Conservation (phyloP, 1,140 invertebrate species). For the Wasmannia auropunctata region DNA sequence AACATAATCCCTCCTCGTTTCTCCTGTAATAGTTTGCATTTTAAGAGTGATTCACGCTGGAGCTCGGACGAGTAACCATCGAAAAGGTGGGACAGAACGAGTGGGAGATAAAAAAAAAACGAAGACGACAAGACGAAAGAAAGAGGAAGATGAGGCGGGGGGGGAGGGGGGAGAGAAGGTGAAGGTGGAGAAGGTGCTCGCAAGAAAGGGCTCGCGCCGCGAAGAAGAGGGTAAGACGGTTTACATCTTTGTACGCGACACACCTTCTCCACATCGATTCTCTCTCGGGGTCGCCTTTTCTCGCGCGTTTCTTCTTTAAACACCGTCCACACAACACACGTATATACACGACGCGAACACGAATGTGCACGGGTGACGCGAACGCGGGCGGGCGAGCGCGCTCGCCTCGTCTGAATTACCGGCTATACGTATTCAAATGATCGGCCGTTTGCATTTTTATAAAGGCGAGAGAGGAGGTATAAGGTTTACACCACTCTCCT, state of each 20-base stretch:
- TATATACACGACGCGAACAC: slow-evolving; percentile 3
- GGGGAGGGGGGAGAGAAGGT: background rate
- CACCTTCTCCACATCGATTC: slow-evolving; percentile 51
- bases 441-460: slow-evolving; percentile 67
- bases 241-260: slow-evolving; percentile 56
- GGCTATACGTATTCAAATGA: slow-evolving; percentile 76
- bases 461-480: slow-evolving; percentile 54
- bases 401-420: slow-evolving; percentile 69
- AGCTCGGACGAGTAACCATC: background rate
- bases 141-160: background rate
- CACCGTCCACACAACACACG: slow-evolving; percentile 32
- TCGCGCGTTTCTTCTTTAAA: slow-evolving; percentile 38
- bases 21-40: background rate
- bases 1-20: background rate
- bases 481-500: slow-evolving; percentile 28
- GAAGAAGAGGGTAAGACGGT: slow-evolving; percentile 49
- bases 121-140: background rate
- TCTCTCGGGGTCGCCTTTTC: slow-evolving; percentile 33
- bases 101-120: background rate
- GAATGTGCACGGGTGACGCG: slow-evolving; percentile 4
- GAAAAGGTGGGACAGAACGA: slow-evolving; percentile 31
- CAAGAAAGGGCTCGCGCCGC: slow-evolving; percentile 17
- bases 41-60: slow-evolving; percentile 11
- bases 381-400: slow-evolving; percentile 18
- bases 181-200: background rate